These are phyloP conservation scores for Drosophila tropicalis DNA, from an alignment of 1,140 invertebrate genomes.

Conservation along the genomic window DNA sequence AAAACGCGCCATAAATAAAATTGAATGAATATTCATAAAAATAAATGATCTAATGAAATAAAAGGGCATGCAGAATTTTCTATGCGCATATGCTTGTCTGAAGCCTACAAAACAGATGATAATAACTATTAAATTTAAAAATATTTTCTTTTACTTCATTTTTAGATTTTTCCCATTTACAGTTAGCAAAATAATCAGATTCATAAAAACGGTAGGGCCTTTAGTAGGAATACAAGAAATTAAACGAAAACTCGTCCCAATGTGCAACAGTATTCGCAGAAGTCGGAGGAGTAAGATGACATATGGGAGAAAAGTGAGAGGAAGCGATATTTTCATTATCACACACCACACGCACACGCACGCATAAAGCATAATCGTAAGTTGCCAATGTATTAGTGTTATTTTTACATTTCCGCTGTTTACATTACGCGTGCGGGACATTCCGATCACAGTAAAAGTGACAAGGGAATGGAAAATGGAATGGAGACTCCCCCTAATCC, in stretches of 20 bases:
- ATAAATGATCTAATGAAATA: no score
- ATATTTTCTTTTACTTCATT: no score
- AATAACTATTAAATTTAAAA: no score
- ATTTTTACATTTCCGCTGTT: constrained; percentile 81
- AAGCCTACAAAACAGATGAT: no score
- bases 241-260: neutral
- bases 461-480: neutral
- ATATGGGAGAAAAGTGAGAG: neutral
- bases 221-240: neutral
- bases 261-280: neutral
- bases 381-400: constrained; percentile 72
- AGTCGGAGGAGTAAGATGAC: neutral
- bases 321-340: constrained; percentile 2
- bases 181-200: no score
- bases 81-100: neutral
- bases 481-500: neutral
- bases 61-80: neutral
- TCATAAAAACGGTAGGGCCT: no score
- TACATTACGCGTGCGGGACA: constrained; percentile 36
- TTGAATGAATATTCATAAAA: no score
- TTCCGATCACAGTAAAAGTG: neutral
- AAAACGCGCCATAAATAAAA: constrained; percentile 14
- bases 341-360: neutral
- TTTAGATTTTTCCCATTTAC: no score
- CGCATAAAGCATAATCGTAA: constrained; percentile 31